These are phyloP conservation scores for Anastrepha obliqua DNA, from an alignment of 1,140 invertebrate genomes.

Conservation along the genomic window DNA sequence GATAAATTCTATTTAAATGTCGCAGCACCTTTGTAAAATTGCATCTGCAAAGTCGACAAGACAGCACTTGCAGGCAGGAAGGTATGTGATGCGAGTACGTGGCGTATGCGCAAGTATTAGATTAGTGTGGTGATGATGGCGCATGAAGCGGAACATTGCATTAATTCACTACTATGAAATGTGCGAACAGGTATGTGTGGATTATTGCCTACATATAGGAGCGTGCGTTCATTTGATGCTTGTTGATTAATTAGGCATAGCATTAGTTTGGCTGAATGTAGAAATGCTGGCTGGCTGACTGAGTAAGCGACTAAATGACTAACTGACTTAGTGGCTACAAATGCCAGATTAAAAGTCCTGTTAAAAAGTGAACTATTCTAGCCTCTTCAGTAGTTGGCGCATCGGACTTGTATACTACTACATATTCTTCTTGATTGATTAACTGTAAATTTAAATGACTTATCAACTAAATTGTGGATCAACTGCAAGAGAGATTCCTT, in stretches of 20 bases:
- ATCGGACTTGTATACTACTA: not conserved
- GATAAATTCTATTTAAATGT: conserved; percentile 22
- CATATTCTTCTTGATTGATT: too few species aligned
- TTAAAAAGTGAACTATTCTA: too few species aligned
- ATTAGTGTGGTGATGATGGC: conserved; percentile 8
- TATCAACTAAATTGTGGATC: not conserved
- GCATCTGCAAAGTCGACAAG: not conserved
- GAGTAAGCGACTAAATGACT: not conserved
- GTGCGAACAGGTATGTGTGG: not conserved
- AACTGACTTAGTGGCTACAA: not conserved
- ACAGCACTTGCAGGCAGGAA: not conserved
- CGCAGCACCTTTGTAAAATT: not conserved
- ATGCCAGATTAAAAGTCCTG: too few species aligned
- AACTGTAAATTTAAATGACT: too few species aligned
- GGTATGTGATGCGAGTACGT: not conserved
- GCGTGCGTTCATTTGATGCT: too few species aligned
- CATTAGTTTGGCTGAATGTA: too few species aligned
- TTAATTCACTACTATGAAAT: not conserved
- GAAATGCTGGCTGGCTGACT: not conserved
- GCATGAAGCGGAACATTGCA: conserved; percentile 34
- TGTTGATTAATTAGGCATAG: too few species aligned
- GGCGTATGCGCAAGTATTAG: conserved; percentile 23
- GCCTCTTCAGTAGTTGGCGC: too few species aligned
- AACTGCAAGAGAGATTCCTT: not conserved
- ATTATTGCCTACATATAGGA: not conserved